Conservation (phyloP, 2,888 invertebrate genomes). For the Neoscelio sp. region DNA sequence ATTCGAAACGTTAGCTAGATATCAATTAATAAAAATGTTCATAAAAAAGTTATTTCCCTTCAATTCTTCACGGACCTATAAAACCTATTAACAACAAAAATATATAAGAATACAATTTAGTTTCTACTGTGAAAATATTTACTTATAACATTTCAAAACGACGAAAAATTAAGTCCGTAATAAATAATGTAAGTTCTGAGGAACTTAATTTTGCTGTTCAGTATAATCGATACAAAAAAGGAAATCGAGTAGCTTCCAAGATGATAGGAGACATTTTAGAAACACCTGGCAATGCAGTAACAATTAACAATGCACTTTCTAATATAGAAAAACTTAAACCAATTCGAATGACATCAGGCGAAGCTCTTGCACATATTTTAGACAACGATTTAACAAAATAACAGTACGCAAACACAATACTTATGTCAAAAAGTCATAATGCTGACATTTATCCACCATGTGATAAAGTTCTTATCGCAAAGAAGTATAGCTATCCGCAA, state of each 20-base stretch:
- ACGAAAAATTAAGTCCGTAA: background rate
- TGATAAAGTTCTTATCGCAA: constrained; percentile 12
- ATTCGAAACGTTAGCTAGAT: too few relatives aligned
- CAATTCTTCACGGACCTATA: too few relatives aligned
- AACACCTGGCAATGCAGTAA: background rate
- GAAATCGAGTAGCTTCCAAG: constrained; percentile 2
- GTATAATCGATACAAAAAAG: background rate
- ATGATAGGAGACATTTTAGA: constrained; percentile 7
- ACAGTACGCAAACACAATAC: constrained; percentile 16
- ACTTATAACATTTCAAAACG: background rate
- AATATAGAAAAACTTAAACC: background rate
- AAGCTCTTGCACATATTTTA: constrained; percentile 19
- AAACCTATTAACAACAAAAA: too few relatives aligned
- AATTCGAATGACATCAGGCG: constrained; percentile 2
- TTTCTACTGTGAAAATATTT: too few relatives aligned
- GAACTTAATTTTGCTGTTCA: constrained; percentile 21
- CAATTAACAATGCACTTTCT: background rate
- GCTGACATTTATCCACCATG: constrained; percentile 40
- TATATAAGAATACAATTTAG: too few relatives aligned
- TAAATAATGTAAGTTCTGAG: background rate
- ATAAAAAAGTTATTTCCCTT: too few relatives aligned
- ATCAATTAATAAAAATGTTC: too few relatives aligned
- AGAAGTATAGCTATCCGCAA: constrained; percentile 20
- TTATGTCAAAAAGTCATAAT: constrained; percentile 29
- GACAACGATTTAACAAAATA: constrained; percentile 18